These are phyloP conservation scores for Phycodurus eques DNA, from an alignment of 2,113 vertebrate genomes.

Conservation along the genomic window DNA sequence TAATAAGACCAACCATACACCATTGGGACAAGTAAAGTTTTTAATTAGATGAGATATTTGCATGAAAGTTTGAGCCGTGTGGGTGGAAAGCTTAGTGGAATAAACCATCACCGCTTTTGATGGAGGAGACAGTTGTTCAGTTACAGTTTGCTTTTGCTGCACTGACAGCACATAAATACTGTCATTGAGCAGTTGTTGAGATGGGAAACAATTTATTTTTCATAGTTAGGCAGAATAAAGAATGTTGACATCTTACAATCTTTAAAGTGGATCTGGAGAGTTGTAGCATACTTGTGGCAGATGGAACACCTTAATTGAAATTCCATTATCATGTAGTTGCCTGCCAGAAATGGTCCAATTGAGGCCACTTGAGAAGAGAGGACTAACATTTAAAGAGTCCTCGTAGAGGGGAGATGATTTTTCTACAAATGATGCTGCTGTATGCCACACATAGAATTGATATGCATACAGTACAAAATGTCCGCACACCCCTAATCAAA, in stretches of 20 bases:
- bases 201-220: background rate
- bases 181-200: background rate
- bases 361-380: too few species aligned
- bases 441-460: background rate
- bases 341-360: background rate
- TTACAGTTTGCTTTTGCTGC: background rate
- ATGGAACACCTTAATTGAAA: background rate
- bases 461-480: background rate
- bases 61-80: background rate
- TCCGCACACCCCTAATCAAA: too few species aligned
- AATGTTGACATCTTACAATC: background rate
- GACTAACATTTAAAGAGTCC: background rate
- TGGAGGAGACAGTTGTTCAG: background rate
- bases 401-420: too few species aligned
- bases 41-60: background rate
- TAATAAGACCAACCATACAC: background rate
- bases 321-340: background rate
- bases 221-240: background rate
- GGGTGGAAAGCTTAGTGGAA: background rate
- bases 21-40: background rate
- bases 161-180: background rate
- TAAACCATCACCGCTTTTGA: background rate
- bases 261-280: background rate
- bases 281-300: background rate
- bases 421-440: background rate